These are phyloP conservation scores for Pipistrellus kuhlii DNA, from an alignment of 2,797 vertebrate genomes.

Conservation along the genomic window DNA sequence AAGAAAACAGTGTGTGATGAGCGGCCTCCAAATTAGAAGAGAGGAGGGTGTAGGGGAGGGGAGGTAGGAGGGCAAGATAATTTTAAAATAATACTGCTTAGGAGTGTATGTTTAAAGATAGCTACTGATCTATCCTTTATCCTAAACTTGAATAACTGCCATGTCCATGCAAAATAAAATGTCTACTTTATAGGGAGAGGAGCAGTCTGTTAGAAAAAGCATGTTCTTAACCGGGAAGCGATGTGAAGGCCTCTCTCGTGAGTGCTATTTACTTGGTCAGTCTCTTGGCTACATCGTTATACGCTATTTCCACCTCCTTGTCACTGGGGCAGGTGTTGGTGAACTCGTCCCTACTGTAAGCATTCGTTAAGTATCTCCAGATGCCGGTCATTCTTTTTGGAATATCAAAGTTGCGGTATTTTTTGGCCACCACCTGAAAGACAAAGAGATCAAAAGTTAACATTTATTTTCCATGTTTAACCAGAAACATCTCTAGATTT, in stretches of 20 bases:
- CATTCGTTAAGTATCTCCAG: slow-evolving; percentile 97
- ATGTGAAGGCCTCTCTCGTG: slow-evolving; percentile 58
- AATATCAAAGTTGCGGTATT: slow-evolving; percentile 97
- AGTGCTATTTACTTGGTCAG: slow-evolving; percentile 93
- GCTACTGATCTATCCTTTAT: slow-evolving; percentile 85
- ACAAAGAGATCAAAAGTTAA: slow-evolving; percentile 31
- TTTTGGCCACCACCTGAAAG: slow-evolving; percentile 96
- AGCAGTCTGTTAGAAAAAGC: slow-evolving; percentile 89
- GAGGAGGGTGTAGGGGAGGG: not conserved
- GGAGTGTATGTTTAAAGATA: slow-evolving; percentile 79
- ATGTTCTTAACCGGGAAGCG: slow-evolving; percentile 76
- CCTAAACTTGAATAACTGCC: slow-evolving; percentile 86
- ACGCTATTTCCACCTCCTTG: slow-evolving; percentile 98
- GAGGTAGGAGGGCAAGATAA: not conserved
- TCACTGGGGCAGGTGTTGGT: slow-evolving; percentile 99
- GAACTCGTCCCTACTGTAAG: slow-evolving; percentile 97
- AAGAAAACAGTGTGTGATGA: not conserved
- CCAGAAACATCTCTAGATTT: not conserved
- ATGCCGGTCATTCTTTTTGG: slow-evolving; percentile 95
- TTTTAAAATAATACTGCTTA: slow-evolving; percentile 78
- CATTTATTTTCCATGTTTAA: not conserved
- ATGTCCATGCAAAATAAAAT: slow-evolving; percentile 86
- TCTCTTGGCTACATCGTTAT: slow-evolving; percentile 97
- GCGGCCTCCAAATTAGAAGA: not conserved
- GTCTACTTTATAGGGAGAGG: slow-evolving; percentile 84